Evolutionary conservation across 2,888 invertebrate genomes (phyloP).

Genomic region (Pyrrhia umbra): DNA sequence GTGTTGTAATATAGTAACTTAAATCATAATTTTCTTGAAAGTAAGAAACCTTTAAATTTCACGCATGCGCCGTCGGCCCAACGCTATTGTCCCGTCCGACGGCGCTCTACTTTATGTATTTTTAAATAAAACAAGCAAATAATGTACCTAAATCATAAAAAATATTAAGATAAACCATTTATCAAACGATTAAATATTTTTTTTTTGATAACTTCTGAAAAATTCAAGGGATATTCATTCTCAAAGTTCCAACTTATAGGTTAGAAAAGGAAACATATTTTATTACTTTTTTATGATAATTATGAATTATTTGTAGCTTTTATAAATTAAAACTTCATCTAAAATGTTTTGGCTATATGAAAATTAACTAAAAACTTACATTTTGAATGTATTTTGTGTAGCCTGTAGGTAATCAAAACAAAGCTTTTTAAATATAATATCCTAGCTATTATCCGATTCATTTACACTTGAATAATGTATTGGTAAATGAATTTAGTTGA

Average conservation of each 20-base stretch:
- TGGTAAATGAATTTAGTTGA: neutral
- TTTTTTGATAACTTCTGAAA: neutral
- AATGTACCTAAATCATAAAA: neutral
- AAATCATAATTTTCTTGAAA: neutral
- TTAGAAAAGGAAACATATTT: slow-evolving; percentile 11
- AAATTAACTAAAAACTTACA: neutral
- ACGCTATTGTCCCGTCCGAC: slow-evolving; percentile 34
- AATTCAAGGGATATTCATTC: neutral
- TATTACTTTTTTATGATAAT: neutral
- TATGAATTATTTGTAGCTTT: accelerated
- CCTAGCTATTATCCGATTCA: neutral
- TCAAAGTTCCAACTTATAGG: slow-evolving; percentile 16
- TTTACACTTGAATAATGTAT: neutral
- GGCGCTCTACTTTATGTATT: slow-evolving; percentile 26
- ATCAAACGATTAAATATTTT: neutral
- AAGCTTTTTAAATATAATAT: neutral
- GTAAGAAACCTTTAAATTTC: slow-evolving; percentile 22
- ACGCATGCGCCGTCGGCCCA: slow-evolving; percentile 78
- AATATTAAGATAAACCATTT: neutral
- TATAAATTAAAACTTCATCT: neutral
- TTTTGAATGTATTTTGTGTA: neutral
- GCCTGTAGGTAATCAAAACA: slow-evolving; percentile 15
- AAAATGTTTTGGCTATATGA: neutral
- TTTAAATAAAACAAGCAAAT: neutral
- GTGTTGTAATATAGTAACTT: neutral